Percentiles rank a stretch among this genome's conserved stretches.
Conservation (phyloP, 2,113 vertebrate genomes). For the Noctilio leporinus region DNA sequence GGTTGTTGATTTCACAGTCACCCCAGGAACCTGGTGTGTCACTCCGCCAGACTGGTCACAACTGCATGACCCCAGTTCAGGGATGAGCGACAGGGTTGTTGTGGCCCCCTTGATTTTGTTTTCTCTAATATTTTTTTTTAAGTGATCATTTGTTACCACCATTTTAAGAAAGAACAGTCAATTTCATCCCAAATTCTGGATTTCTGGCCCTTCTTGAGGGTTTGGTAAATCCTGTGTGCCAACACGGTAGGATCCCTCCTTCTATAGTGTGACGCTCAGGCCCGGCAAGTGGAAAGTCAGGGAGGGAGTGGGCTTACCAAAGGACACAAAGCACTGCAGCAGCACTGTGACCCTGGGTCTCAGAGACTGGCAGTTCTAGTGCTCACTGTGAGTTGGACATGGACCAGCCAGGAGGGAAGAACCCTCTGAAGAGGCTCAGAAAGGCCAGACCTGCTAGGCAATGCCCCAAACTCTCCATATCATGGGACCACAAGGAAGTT, state of each 20-base stretch:
- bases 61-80: background rate
- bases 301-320: accelerated
- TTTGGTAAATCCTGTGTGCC: background rate
- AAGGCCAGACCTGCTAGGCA: background rate
- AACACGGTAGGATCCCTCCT: accelerated
- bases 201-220: background rate
- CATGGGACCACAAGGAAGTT: background rate
- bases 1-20: accelerated
- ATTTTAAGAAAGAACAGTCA: background rate
- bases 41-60: accelerated
- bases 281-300: background rate
- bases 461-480: background rate
- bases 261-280: background rate
- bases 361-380: background rate
- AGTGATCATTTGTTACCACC: background rate
- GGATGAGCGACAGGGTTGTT: background rate
- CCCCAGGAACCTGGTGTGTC: background rate
- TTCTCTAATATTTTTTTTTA: background rate
- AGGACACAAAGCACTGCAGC: background rate
- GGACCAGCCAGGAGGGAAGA: background rate
- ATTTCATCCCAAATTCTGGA: background rate
- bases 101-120: background rate
- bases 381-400: background rate
- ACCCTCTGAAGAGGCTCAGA: background rate
- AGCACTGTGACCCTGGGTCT: background rate